These are phyloP conservation scores for Phoeniculus purpureus DNA, from an alignment of 2,797 vertebrate genomes.

Conservation along the genomic window DNA sequence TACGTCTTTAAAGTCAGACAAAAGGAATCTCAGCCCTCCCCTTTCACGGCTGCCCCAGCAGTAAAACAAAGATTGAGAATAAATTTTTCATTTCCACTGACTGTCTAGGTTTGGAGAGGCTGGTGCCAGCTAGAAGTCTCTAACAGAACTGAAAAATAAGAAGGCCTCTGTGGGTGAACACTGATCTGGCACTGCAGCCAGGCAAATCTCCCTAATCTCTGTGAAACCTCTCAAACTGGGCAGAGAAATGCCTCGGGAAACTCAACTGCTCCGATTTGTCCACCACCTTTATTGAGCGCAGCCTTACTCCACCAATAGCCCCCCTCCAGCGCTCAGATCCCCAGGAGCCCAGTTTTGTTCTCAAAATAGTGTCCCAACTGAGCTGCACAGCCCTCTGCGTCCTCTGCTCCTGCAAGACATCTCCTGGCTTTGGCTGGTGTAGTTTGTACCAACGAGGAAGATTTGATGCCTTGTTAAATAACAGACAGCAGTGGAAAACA, in stretches of 20 bases:
- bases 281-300: neutral
- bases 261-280: neutral
- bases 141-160: constrained; percentile 19
- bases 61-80: neutral
- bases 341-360: neutral
- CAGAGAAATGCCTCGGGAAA: neutral
- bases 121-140: neutral
- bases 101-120: neutral
- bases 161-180: constrained; percentile 29
- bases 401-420: neutral
- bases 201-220: constrained; percentile 21
- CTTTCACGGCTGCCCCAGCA: neutral
- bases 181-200: neutral
- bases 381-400: neutral
- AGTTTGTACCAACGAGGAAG: neutral
- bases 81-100: neutral
- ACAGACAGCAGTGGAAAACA: neutral
- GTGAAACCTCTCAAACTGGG: neutral
- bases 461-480: constrained; percentile 2
- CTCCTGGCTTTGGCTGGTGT: neutral
- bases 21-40: neutral
- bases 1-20: constrained; percentile 25
- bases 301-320: neutral
- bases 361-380: neutral
- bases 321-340: neutral